phyloP scores from a whole-genome alignment of 2,888 invertebrate genomes.

The Drosophila barbarae region DNA sequence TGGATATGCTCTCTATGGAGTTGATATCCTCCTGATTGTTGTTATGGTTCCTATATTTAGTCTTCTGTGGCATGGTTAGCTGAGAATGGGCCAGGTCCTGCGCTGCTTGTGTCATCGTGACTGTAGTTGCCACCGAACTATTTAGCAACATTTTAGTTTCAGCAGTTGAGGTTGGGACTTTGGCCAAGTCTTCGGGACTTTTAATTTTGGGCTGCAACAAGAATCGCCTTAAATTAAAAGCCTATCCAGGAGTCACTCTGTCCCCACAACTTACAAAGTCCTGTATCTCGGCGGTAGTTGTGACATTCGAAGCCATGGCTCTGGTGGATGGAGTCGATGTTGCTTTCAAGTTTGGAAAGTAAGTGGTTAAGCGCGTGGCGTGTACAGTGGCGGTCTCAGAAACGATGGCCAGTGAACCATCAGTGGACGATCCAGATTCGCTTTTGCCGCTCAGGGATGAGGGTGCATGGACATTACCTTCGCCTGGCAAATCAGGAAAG shows the following conservation, averaged over 20 bases:
- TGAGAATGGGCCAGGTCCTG: constrained; percentile 24
- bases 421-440: constrained; percentile 19
- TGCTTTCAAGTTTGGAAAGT: constrained; percentile 45
- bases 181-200: constrained; percentile 55
- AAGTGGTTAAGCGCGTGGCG: constrained; percentile 39
- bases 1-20: constrained; percentile 76
- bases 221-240: background rate
- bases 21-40: constrained; percentile 76
- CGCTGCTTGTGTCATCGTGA: constrained; percentile 52
- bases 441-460: constrained; percentile 45
- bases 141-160: constrained; percentile 57
- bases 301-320: constrained; percentile 58
- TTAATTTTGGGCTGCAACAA: constrained; percentile 44
- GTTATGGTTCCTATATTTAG: constrained; percentile 63
- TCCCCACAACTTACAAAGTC: constrained; percentile 40
- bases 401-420: constrained; percentile 28
- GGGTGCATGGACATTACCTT: constrained; percentile 20
- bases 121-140: constrained; percentile 45
- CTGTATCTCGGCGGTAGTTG: constrained; percentile 61
- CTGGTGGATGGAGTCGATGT: constrained; percentile 54
- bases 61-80: constrained; percentile 50
- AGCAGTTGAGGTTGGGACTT: constrained; percentile 46
- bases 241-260: background rate
- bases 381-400: constrained; percentile 49
- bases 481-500: background rate